Evolutionary conservation across 2,888 invertebrate genomes (phyloP).

Genomic region (Drosophila ustulata): DNA sequence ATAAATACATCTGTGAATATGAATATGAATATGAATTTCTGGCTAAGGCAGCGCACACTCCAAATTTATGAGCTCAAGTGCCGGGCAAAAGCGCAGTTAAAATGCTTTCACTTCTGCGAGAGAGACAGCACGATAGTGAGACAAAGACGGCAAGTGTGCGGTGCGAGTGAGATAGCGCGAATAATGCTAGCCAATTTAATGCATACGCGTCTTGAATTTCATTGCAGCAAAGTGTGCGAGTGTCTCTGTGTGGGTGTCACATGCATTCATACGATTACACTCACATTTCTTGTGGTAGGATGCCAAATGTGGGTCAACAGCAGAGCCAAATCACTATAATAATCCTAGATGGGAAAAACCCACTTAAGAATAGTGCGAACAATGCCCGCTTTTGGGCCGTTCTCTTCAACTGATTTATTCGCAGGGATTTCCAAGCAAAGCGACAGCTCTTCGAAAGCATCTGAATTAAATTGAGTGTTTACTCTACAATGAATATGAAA

Average conservation of each 20-base stretch:
- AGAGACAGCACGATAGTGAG: neutral
- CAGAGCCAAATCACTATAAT: constrained; percentile 12
- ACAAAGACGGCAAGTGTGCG: constrained; percentile 1
- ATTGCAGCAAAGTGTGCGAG: constrained; percentile 52
- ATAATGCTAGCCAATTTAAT: constrained; percentile 58
- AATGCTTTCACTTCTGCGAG: neutral
- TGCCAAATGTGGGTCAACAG: constrained; percentile 46
- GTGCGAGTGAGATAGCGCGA: constrained; percentile 9
- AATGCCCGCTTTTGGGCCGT: neutral
- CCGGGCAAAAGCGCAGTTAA: constrained; percentile 20
- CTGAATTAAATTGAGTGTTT: neutral
- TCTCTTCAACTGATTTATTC: neutral
- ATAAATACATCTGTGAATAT: neutral
- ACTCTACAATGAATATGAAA: neutral
- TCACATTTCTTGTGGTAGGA: constrained; percentile 7
- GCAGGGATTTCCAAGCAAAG: neutral
- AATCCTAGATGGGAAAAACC: constrained; percentile 8
- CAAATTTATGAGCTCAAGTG: constrained; percentile 36
- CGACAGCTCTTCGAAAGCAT: neutral
- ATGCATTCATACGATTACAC: constrained; percentile 12
- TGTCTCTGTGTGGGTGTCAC: constrained; percentile 13
- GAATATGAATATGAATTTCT: constrained; percentile 29
- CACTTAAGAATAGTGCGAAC: neutral
- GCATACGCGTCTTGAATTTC: constrained; percentile 67
- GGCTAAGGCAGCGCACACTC: constrained; percentile 13